Evolutionary conservation across 2,888 invertebrate genomes (phyloP).

Genomic region (Apodemia mormo): DNA sequence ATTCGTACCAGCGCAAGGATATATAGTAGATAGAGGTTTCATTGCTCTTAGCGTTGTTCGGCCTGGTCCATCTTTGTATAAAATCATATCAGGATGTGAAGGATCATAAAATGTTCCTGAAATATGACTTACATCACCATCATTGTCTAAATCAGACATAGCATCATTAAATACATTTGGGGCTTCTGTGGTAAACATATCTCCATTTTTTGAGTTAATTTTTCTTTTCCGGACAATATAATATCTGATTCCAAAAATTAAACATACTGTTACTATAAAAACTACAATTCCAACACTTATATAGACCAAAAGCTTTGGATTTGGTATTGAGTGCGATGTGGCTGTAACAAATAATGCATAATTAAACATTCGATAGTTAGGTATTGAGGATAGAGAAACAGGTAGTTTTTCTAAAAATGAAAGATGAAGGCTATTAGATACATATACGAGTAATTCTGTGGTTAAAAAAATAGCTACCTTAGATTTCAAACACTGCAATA

Average conservation of each 20-base stretch:
- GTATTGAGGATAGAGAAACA: too few species aligned
- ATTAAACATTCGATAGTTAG: too few species aligned
- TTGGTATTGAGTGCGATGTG: conserved; percentile 35
- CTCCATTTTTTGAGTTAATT: conserved; percentile 62
- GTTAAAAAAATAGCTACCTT: too few species aligned
- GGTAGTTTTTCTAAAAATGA: too few species aligned
- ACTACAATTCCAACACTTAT: conserved; percentile 33
- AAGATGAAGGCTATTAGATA: too few species aligned
- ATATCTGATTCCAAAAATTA: conserved; percentile 50
- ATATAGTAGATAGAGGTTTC: conserved; percentile 71
- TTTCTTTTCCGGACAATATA: conserved; percentile 50
- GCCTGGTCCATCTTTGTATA: conserved; percentile 66
- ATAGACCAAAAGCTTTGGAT: conserved; percentile 37
- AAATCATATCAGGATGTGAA: conserved; percentile 72
- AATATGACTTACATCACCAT: conserved; percentile 69
- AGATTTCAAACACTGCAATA: too few species aligned
- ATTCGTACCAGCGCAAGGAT: conserved; percentile 64
- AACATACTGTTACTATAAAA: conserved; percentile 30
- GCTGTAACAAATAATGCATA: conserved; percentile 44
- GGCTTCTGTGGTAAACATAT: conserved; percentile 71
- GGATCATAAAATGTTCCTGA: conserved; percentile 75
- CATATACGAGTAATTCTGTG: too few species aligned
- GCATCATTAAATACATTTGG: conserved; percentile 72
- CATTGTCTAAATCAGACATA: conserved; percentile 70
- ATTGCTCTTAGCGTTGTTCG: conserved; percentile 68